Evolutionary conservation across 1,140 invertebrate species (phyloP).

Genomic region (Metopolophium dirhodum): DNA sequence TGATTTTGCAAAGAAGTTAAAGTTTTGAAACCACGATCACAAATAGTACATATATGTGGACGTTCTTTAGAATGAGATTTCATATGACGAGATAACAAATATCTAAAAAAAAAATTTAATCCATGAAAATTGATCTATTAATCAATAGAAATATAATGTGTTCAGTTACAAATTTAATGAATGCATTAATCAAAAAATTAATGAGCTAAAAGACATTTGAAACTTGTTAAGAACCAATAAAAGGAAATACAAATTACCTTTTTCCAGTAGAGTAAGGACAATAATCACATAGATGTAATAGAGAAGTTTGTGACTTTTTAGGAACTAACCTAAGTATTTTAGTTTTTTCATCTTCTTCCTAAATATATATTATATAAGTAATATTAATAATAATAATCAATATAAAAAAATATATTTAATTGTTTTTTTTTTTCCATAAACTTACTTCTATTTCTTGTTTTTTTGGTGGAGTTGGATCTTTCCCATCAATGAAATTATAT

Average conservation of each 20-base stretch:
- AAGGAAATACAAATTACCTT: slow-evolving; percentile 64
- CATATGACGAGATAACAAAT: slow-evolving; percentile 90
- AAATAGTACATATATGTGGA: slow-evolving; percentile 93
- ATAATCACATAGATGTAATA: slow-evolving; percentile 84
- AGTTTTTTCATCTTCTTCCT: slow-evolving; percentile 74
- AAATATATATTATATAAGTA: slow-evolving; percentile 31
- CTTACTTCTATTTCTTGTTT: slow-evolving; percentile 56
- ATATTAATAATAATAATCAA: background rate
- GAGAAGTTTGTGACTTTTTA: slow-evolving; percentile 74
- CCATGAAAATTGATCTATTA: too few relatives aligned
- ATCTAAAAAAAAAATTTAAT: slow-evolving; percentile 65
- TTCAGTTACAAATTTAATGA: background rate
- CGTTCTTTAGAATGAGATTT: slow-evolving; percentile 94
- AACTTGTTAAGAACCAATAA: too few relatives aligned
- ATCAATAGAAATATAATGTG: background rate
- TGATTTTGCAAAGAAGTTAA: slow-evolving; percentile 92
- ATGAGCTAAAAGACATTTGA: too few relatives aligned
- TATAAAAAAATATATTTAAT: background rate
- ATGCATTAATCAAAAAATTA: background rate
- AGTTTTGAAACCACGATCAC: slow-evolving; percentile 94
- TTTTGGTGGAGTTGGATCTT: slow-evolving; percentile 64
- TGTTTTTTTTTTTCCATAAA: background rate
- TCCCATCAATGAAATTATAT: slow-evolving; percentile 73
- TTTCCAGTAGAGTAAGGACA: slow-evolving; percentile 91
- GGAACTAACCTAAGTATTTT: slow-evolving; percentile 73